These are phyloP conservation scores for Radopholus similis DNA, from an alignment of 1,140 invertebrate species.

Conservation along the genomic window DNA sequence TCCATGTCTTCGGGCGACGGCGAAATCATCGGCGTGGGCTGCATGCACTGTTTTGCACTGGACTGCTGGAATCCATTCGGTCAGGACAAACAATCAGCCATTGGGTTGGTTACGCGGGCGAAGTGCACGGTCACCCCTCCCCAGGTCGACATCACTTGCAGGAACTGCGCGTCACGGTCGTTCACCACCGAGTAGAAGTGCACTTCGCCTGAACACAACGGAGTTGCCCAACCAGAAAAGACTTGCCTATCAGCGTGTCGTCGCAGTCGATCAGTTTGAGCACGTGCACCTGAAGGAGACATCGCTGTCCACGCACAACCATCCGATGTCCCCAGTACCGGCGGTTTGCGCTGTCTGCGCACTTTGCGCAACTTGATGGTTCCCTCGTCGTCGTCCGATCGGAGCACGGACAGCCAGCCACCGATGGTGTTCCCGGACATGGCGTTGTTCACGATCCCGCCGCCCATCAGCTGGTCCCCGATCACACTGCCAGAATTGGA, in stretches of 20 bases:
- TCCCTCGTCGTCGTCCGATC: conserved; percentile 23
- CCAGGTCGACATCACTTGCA: conserved; percentile 50
- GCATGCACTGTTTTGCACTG: conserved; percentile 21
- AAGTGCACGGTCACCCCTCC: conserved; percentile 41
- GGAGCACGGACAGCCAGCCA: conserved; percentile 12
- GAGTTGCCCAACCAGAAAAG: neutral
- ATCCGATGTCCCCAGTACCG: neutral
- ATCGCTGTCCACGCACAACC: neutral
- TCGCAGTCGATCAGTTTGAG: conserved; percentile 42
- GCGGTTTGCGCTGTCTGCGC: conserved; percentile 23
- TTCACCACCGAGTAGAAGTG: conserved; percentile 46
- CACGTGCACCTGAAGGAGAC: conserved; percentile 21
- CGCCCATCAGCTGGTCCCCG: neutral
- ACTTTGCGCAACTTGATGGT: conserved; percentile 25
- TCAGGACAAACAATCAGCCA: neutral
- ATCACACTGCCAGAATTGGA: conserved; percentile 5
- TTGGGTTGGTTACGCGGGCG: conserved; percentile 27
- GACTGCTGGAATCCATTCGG: conserved; percentile 7
- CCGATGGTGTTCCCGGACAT: neutral
- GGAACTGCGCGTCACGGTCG: conserved; percentile 39
- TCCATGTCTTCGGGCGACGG: conserved; percentile 41
- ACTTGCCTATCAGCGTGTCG: conserved; percentile 32
- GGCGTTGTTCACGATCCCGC: neutral
- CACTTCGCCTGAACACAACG: conserved; percentile 38
- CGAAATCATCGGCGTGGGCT: conserved; percentile 24